A percentile compares a stretch with the other conserved stretches of the same genome.
phyloP scores from a whole-genome alignment of 92 coral and sea anemone species.

The Bergia puertoricense region DNA sequence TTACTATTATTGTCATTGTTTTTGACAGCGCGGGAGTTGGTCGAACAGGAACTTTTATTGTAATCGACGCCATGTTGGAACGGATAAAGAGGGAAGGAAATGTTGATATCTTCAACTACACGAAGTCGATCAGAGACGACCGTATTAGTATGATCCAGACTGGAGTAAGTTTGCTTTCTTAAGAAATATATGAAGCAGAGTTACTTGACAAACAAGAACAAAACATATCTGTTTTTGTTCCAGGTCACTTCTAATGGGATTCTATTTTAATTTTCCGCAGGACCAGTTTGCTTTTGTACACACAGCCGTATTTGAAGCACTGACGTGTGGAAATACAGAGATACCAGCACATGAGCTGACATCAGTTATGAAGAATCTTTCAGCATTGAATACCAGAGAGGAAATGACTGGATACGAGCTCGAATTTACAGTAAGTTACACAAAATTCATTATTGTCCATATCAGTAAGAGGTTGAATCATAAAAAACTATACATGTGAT shows the following conservation, averaged over 20 bases:
- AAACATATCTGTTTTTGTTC: neutral
- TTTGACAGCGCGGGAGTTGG: constrained; percentile 77
- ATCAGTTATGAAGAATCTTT: constrained; percentile 54
- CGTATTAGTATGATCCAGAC: constrained; percentile 79
- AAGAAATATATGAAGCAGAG: neutral
- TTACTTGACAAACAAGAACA: neutral
- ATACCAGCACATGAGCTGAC: constrained; percentile 57
- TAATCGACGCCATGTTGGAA: constrained; percentile 83
- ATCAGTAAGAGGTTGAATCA: too few species aligned
- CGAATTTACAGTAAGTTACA: constrained; percentile 51
- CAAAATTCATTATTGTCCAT: neutral
- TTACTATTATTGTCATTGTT: neutral
- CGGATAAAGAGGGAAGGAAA: constrained; percentile 56
- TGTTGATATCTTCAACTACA: constrained; percentile 73
- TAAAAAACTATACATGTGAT: too few species aligned
- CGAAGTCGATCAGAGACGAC: constrained; percentile 57
- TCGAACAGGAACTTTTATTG: constrained; percentile 81
- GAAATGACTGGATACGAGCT: constrained; percentile 38
- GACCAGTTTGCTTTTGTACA: constrained; percentile 78
- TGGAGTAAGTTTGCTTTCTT: constrained; percentile 51
- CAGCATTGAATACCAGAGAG: constrained; percentile 30
- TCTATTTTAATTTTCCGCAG: constrained; percentile 21
- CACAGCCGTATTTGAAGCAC: constrained; percentile 65
- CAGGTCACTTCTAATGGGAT: neutral
- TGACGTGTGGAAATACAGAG: constrained; percentile 86